Conservation (phyloP, 2,797 vertebrate genomes). For the Threskiornis aethiopicus region DNA sequence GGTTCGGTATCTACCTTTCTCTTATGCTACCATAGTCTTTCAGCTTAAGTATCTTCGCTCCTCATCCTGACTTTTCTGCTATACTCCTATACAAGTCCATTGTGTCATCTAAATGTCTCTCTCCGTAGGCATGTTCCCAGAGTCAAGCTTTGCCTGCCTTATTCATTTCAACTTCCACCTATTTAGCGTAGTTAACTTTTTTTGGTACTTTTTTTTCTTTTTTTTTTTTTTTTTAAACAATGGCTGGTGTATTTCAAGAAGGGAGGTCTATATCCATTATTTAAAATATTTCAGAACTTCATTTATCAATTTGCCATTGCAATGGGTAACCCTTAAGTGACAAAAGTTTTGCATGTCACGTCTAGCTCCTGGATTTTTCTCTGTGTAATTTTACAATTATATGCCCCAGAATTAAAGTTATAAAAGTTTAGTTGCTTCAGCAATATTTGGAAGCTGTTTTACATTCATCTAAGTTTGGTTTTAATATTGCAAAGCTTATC, state of each 20-base stretch:
- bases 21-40: neutral
- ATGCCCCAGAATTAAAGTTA: neutral
- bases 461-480: neutral
- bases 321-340: neutral
- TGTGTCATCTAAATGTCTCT: neutral
- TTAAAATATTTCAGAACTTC: neutral
- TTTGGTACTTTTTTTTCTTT: neutral
- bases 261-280: neutral
- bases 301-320: neutral
- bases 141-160: neutral
- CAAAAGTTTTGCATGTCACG: neutral
- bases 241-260: neutral
- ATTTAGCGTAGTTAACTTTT: neutral
- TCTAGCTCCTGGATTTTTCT: neutral
- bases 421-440: neutral
- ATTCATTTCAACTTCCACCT: neutral
- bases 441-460: neutral
- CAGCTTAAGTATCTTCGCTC: neutral
- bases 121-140: neutral
- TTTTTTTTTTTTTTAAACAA: neutral
- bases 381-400: neutral
- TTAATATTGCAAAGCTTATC: neutral
- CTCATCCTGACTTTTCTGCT: neutral
- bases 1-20: neutral
- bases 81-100: neutral